phyloP scores from a whole-genome alignment of 1,140 invertebrate species.

The Muscidifurax raptorellus region DNA sequence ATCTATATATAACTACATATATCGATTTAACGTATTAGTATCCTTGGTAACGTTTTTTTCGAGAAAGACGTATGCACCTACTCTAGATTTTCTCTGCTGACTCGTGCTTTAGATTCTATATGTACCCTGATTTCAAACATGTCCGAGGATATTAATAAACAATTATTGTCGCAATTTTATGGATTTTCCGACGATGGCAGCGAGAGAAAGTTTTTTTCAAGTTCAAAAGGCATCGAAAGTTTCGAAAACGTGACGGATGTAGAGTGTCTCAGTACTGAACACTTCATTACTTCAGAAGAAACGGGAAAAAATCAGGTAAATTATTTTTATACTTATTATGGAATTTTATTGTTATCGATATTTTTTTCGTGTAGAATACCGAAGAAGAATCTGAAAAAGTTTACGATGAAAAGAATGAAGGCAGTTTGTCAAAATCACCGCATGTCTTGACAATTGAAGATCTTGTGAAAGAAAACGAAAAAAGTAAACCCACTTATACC shows the following conservation, averaged over 20 bases:
- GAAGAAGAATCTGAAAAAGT: background rate
- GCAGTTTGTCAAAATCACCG: background rate
- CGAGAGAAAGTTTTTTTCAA: background rate
- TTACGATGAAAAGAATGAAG: conserved; percentile 4
- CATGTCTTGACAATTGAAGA: conserved; percentile 11
- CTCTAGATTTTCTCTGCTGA: too few relatives aligned
- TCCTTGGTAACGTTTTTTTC: background rate
- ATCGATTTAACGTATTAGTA: background rate
- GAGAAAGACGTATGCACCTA: background rate
- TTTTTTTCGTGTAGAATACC: background rate
- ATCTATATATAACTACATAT: background rate
- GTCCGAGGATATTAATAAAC: background rate
- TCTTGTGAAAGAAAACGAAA: background rate
- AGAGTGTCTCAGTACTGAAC: background rate
- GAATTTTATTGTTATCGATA: background rate
- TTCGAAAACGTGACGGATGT: background rate
- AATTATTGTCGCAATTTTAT: background rate
- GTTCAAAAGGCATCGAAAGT: background rate
- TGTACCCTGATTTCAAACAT: background rate
- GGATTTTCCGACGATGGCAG: background rate
- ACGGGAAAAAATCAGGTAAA: background rate
- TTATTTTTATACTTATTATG: background rate
- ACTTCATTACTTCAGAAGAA: conserved; percentile 8
- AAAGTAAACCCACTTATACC: background rate
- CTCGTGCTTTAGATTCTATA: too few relatives aligned